Evolutionary conservation across 1,140 invertebrate species (phyloP).

Genomic region (Conus betulinus): DNA sequence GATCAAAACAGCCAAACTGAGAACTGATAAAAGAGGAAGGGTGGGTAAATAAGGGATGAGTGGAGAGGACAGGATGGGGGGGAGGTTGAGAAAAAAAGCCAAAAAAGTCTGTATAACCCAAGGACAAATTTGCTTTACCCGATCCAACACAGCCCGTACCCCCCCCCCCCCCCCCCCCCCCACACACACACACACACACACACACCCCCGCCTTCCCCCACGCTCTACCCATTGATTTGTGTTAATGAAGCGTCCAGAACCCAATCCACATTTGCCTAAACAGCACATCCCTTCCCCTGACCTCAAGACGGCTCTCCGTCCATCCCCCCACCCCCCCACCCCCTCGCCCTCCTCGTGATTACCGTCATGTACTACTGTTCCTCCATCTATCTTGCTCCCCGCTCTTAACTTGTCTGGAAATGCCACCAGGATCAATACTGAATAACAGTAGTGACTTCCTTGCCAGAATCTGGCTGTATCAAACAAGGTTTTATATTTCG

Average conservation of each 20-base stretch:
- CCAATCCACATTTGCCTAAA: background rate
- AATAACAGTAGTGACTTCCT: no score
- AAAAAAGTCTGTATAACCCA: background rate
- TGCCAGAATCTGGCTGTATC: no score
- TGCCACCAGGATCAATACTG: no score
- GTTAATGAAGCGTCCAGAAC: background rate
- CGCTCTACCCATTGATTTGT: background rate
- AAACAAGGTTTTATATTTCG: background rate
- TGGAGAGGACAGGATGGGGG: background rate
- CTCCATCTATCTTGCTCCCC: background rate
- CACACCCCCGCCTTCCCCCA: background rate
- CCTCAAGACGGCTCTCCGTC: background rate
- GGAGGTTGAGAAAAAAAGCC: background rate
- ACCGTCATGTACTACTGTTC: background rate
- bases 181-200: no score
- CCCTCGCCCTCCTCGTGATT: background rate
- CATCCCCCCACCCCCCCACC: background rate
- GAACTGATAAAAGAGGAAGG: background rate
- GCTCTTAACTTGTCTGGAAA: background rate
- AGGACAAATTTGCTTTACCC: background rate
- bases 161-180: background rate
- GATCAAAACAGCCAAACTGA: no score
- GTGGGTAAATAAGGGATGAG: background rate
- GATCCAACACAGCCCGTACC: background rate
- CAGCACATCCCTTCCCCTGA: background rate